Percentiles rank a stretch among this genome's conserved stretches.
phyloP scores from a whole-genome alignment of 1,140 invertebrate genomes.

The Anastatus disparis region DNA sequence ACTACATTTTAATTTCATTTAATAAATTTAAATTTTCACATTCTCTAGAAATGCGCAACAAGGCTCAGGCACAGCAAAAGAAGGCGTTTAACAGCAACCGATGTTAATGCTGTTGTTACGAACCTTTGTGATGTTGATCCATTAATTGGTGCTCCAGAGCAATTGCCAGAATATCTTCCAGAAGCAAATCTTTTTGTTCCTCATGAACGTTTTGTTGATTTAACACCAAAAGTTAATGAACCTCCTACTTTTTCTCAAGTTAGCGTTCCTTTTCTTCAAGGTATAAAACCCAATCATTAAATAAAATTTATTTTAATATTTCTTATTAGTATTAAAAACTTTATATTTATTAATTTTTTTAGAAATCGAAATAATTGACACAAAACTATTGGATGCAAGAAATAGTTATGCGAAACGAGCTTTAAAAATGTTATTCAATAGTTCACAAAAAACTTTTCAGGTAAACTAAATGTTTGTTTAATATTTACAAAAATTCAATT shows the following conservation, averaged over 20 bases:
- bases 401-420: constrained; percentile 62
- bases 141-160: constrained; percentile 58
- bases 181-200: constrained; percentile 64
- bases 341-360: constrained; percentile 13
- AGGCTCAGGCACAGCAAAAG: constrained; percentile 63
- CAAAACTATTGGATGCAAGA: constrained; percentile 57
- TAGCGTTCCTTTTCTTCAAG: constrained; percentile 58
- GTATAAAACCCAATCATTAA: constrained; percentile 39
- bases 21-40: constrained; percentile 5
- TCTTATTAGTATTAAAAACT: not conserved
- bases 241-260: constrained; percentile 55
- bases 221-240: constrained; percentile 55
- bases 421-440: constrained; percentile 63
- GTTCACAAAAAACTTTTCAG: constrained; percentile 65
- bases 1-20: not conserved
- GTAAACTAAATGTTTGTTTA: constrained; percentile 42
- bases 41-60: constrained; percentile 62
- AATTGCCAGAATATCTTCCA: constrained; percentile 58
- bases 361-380: constrained; percentile 61
- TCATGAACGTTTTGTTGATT: constrained; percentile 57
- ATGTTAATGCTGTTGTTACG: constrained; percentile 63
- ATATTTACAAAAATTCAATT: not conserved
- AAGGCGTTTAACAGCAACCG: constrained; percentile 55
- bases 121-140: constrained; percentile 62
- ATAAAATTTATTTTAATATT: not conserved